Conservation (phyloP, 2,888 invertebrate species). For the Drosophila paracracens region DNA sequence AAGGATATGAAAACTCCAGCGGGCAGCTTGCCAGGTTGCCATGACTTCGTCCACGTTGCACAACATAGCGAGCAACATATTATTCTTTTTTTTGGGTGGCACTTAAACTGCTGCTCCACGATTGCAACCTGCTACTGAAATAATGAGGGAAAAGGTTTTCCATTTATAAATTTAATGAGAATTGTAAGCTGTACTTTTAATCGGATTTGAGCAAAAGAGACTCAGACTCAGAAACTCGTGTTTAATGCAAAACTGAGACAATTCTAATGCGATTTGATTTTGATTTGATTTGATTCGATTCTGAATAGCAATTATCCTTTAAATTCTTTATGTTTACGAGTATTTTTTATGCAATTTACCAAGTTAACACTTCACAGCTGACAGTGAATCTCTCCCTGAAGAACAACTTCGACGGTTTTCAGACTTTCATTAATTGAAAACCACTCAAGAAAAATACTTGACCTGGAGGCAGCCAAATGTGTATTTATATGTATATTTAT, state of each 20-base stretch:
- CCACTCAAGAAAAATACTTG: neutral
- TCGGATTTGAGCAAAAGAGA: neutral
- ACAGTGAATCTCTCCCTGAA: neutral
- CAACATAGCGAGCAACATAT: conserved; percentile 47
- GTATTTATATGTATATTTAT: no score
- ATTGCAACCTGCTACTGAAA: conserved; percentile 6
- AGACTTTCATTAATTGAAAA: neutral
- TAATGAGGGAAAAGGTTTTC: neutral
- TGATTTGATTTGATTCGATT: neutral
- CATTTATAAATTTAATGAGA: neutral
- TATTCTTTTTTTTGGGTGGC: conserved; percentile 22
- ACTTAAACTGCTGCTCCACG: conserved; percentile 52
- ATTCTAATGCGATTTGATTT: neutral
- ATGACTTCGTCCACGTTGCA: conserved; percentile 61
- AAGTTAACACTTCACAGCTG: neutral
- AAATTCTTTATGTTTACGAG: neutral
- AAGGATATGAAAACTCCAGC: conserved; percentile 1
- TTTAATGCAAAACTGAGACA: neutral
- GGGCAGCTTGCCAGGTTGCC: conserved; percentile 49
- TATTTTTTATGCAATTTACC: neutral
- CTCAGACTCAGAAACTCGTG: neutral
- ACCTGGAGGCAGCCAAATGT: neutral
- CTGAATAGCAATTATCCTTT: neutral
- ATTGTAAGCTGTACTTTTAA: neutral
- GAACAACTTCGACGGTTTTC: neutral